Evolutionary conservation across 1,140 invertebrate species (phyloP).

Genomic region (Drosophila truncata): DNA sequence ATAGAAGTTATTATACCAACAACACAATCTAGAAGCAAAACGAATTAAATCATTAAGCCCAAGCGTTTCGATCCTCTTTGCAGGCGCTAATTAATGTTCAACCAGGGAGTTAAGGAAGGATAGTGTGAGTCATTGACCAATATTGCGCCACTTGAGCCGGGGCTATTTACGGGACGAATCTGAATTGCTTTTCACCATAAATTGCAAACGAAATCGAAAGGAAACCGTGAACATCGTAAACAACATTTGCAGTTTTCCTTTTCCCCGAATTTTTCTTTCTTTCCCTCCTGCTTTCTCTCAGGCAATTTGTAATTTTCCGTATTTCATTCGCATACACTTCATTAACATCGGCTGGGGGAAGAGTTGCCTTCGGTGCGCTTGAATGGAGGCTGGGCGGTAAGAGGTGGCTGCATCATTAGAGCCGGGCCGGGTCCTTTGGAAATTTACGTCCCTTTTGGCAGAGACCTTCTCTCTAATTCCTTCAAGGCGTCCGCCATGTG

Average conservation of each 20-base stretch:
- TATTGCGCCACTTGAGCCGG: constrained; percentile 57
- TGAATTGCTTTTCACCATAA: constrained; percentile 70
- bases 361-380: constrained; percentile 71
- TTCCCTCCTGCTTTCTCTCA: constrained; percentile 15
- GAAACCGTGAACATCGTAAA: constrained; percentile 84
- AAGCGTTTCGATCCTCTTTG: background rate
- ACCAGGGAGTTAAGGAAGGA: background rate
- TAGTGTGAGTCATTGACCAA: constrained; percentile 60
- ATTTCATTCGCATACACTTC: constrained; percentile 84
- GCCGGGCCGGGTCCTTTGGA: constrained; percentile 52
- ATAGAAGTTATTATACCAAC: background rate
- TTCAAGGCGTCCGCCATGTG: constrained; percentile 73
- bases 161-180: no score
- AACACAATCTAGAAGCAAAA: no score
- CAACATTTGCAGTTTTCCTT: constrained; percentile 75
- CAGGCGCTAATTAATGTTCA: constrained; percentile 48
- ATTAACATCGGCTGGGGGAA: constrained; percentile 72
- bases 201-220: constrained; percentile 83
- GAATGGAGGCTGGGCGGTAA: constrained; percentile 54
- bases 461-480: constrained; percentile 80
- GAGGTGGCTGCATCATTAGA: constrained; percentile 77
- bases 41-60: constrained; percentile 48
- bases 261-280: constrained; percentile 6
- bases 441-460: constrained; percentile 82
- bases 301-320: constrained; percentile 83